These are phyloP conservation scores for Avahi laniger DNA, from an alignment of 2,797 vertebrate genomes.

Conservation along the genomic window DNA sequence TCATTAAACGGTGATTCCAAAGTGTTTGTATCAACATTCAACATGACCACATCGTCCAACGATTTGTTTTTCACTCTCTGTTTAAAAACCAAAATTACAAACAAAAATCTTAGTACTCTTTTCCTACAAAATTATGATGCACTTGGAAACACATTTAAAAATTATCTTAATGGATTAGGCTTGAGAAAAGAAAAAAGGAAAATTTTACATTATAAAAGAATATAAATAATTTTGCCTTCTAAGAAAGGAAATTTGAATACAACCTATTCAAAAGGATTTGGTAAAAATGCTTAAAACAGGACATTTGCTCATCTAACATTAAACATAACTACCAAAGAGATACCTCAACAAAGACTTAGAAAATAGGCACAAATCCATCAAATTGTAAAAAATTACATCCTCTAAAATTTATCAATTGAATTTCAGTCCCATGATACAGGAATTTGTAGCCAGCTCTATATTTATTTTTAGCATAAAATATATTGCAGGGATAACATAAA, in stretches of 20 bases:
- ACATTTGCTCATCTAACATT: neutral
- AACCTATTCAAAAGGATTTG: neutral
- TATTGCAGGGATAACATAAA: neutral
- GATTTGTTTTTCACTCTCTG: slow-evolving; percentile 94
- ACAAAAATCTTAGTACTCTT: slow-evolving; percentile 56
- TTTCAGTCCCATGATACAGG: neutral
- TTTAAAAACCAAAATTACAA: slow-evolving; percentile 56
- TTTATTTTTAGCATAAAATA: neutral
- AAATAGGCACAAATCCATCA: neutral
- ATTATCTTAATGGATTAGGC: neutral
- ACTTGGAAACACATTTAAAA: slow-evolving; percentile 44
- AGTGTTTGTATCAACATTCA: slow-evolving; percentile 98
- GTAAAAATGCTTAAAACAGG: neutral
- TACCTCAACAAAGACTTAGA: neutral
- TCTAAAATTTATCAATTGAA: neutral
- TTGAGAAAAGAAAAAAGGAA: neutral
- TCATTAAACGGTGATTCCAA: slow-evolving; percentile 96
- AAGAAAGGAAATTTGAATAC: neutral
- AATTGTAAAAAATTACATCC: neutral
- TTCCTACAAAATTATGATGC: slow-evolving; percentile 36
- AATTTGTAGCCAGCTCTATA: neutral
- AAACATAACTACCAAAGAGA: neutral
- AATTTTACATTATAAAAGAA: neutral
- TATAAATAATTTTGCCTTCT: neutral
- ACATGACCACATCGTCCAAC: slow-evolving; percentile 96